phyloP scores from a whole-genome alignment of 2,113 vertebrate genomes.

The Pachycephala philippinensis region DNA sequence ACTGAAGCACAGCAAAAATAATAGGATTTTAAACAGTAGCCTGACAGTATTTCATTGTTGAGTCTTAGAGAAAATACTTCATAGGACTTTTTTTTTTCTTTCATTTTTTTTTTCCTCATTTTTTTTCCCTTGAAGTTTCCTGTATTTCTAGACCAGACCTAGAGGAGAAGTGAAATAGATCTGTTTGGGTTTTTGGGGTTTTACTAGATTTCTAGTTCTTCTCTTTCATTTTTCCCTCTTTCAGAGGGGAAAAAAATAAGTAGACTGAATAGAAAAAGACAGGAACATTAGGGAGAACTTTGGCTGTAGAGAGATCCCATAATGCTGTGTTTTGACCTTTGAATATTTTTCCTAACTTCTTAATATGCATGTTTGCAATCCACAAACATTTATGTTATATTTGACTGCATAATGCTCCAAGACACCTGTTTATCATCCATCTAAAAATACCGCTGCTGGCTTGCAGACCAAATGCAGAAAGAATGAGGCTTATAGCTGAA shows the following conservation, averaged over 20 bases:
- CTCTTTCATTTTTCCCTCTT: not conserved
- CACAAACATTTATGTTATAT: not conserved
- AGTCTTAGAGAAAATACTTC: conserved; percentile 1
- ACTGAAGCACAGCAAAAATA: conserved; percentile 37
- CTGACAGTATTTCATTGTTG: not conserved
- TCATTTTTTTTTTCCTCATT: rapidly evolving
- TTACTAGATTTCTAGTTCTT: not conserved
- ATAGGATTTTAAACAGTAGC: conserved; percentile 31
- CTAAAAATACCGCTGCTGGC: not conserved
- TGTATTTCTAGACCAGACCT: not conserved
- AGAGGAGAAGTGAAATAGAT: not conserved
- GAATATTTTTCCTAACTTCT: not conserved
- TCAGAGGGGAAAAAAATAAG: not conserved
- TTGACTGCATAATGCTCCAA: not conserved
- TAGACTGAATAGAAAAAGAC: not conserved
- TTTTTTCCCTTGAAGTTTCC: not conserved
- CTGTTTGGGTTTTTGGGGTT: not conserved
- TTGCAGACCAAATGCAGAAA: not conserved
- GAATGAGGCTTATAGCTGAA: not conserved
- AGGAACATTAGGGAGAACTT: not conserved
- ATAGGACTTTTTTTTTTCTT: too few species aligned
- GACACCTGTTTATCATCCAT: not conserved
- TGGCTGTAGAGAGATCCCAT: not conserved
- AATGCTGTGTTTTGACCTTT: not conserved
- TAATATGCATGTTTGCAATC: not conserved